phyloP scores from a whole-genome alignment of 2,888 invertebrate genomes.

The Crocallis elinguaria region DNA sequence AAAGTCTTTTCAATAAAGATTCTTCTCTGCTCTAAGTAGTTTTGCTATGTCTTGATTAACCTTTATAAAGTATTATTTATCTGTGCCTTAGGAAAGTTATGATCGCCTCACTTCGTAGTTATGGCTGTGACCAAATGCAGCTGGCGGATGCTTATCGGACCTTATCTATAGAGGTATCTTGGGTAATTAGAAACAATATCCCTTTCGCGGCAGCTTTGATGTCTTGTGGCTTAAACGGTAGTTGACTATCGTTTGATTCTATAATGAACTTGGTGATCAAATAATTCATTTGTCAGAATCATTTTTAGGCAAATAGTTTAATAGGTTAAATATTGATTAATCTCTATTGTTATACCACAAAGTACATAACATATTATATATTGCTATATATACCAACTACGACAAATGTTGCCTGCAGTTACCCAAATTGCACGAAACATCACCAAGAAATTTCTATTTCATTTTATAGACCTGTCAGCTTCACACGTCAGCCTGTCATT shows the following conservation, averaged over 20 bases:
- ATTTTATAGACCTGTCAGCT: background rate
- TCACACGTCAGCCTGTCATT: background rate
- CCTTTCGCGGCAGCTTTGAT: background rate
- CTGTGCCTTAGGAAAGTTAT: conserved; percentile 1
- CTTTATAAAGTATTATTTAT: too few species aligned
- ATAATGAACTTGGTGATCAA: too few species aligned
- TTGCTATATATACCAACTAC: too few species aligned
- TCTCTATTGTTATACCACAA: too few species aligned
- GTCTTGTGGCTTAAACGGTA: too few species aligned
- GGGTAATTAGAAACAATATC: background rate
- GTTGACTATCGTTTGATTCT: too few species aligned
- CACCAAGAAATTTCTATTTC: background rate
- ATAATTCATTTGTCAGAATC: too few species aligned
- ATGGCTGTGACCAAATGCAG: conserved; percentile 3
- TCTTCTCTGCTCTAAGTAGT: background rate
- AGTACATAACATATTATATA: too few species aligned
- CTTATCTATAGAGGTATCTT: conserved; percentile 1
- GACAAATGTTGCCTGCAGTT: too few species aligned
- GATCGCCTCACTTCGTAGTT: background rate
- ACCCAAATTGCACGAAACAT: background rate
- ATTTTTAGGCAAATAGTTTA: too few species aligned
- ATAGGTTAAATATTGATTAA: too few species aligned
- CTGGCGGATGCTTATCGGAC: conserved; percentile 3
- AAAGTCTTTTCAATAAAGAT: too few species aligned
- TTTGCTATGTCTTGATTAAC: background rate